A percentile compares a stretch with the other conserved stretches of the same genome.
Evolutionary conservation across 2,888 invertebrate genomes (phyloP).

Genomic region (Yponomeuta cagnagella): DNA sequence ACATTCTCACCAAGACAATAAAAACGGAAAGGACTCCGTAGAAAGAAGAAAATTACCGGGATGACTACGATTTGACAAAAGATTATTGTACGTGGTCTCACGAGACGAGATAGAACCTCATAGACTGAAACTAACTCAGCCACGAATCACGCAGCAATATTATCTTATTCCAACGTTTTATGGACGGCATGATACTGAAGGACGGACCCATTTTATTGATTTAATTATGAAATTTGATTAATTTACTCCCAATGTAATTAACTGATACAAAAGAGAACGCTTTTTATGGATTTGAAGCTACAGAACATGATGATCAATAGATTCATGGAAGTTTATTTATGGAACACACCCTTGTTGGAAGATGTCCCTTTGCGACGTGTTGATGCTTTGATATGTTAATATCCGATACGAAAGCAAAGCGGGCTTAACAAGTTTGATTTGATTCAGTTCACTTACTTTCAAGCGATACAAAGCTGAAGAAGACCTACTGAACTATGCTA

Average conservation of each 20-base stretch:
- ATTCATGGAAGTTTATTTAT: background rate
- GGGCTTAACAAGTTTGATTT: constrained; percentile 18
- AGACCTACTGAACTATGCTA: no score
- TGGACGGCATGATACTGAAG: no score
- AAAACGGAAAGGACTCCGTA: no score
- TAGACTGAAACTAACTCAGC: background rate
- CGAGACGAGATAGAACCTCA: background rate
- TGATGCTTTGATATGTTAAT: constrained; percentile 25
- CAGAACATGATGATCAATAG: background rate
- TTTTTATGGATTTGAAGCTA: background rate
- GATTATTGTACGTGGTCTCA: background rate
- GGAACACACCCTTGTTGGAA: background rate
- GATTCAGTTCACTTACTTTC: constrained; percentile 7
- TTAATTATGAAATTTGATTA: no score
- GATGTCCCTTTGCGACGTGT: background rate
- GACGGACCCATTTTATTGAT: no score
- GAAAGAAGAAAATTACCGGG: no score
- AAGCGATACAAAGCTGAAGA: background rate
- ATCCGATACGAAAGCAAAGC: constrained; percentile 20
- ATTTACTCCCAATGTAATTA: background rate
- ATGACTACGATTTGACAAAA: background rate
- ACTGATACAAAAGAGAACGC: background rate
- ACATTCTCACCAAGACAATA: no score
- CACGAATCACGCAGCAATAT: no score
- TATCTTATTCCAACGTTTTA: no score